A percentile compares a stretch with the other conserved stretches of the same genome.
These are phyloP conservation scores for Bombus turneri DNA, from an alignment of 1,140 invertebrate genomes.

Conservation along the genomic window DNA sequence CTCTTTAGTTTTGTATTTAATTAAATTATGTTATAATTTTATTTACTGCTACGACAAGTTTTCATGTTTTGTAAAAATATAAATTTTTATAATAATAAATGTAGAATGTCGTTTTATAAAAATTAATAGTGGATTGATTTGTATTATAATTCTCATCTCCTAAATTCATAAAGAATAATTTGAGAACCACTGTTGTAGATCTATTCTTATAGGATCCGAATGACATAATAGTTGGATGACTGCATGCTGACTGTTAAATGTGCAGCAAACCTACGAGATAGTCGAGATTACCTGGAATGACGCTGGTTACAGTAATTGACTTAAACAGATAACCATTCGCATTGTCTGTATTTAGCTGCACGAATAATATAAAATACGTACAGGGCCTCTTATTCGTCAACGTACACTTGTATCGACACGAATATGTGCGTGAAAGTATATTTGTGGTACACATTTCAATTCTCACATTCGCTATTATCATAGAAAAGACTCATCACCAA, in stretches of 20 bases:
- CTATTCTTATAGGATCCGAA: conserved; percentile 41
- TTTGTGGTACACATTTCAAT: background rate
- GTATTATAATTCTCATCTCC: background rate
- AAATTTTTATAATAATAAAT: background rate
- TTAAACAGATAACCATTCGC: conserved; percentile 23
- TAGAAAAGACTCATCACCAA: too few species aligned
- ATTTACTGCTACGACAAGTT: background rate
- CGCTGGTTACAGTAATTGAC: conserved; percentile 20
- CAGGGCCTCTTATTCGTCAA: background rate
- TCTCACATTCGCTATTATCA: too few species aligned
- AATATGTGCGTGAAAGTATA: conserved; percentile 8
- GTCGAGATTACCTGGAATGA: conserved; percentile 44
- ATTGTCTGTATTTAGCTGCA: conserved; percentile 19
- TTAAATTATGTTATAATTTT: background rate
- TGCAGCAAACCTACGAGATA: conserved; percentile 22
- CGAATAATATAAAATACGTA: conserved; percentile 22
- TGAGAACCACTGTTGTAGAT: conserved; percentile 5
- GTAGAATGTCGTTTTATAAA: background rate
- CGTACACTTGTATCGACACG: background rate
- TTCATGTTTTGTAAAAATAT: background rate
- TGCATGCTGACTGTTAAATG: conserved; percentile 48
- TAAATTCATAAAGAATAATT: background rate
- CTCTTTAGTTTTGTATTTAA: background rate
- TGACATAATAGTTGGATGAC: conserved; percentile 48
- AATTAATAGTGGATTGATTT: background rate